Evolutionary conservation across 1,140 invertebrate species (phyloP).

Genomic region (Ceratoteleas bidentatus): DNA sequence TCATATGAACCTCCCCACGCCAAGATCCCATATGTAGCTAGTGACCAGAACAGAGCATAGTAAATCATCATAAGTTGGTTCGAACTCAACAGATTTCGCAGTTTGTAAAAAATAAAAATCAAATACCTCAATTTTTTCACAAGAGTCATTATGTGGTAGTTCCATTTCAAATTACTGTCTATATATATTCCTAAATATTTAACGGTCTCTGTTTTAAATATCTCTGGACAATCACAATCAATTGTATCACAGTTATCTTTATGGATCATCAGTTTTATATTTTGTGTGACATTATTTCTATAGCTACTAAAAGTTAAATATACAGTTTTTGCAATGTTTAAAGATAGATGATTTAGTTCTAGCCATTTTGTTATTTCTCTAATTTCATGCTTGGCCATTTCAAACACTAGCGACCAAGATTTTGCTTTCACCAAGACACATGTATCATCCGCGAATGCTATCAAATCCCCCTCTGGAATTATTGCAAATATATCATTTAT

Average conservation of each 20-base stretch:
- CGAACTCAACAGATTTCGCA: not conserved
- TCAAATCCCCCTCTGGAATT: not conserved
- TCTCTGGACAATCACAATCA: not conserved
- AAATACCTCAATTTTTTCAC: not conserved
- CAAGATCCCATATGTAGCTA: not conserved
- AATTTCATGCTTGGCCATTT: not conserved
- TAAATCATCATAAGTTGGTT: not conserved
- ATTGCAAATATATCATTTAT: conserved; percentile 5
- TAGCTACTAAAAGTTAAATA: conserved; percentile 4
- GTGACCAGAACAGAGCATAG: conserved; percentile 3
- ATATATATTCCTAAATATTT: no score
- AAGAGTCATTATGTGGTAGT: not conserved
- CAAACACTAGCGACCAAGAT: not conserved
- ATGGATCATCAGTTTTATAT: not conserved
- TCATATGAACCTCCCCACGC: conserved; percentile 14
- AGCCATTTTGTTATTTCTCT: conserved; percentile 4
- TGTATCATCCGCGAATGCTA: not conserved
- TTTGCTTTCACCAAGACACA: not conserved
- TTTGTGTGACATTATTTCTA: conserved; percentile 1
- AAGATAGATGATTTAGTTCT: not conserved
- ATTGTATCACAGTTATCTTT: not conserved
- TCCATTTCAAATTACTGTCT: no score
- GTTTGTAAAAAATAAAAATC: not conserved
- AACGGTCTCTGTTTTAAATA: no score
- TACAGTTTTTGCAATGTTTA: not conserved